phyloP scores from a whole-genome alignment of 1,140 invertebrate species.

The Gerris buenoi region DNA sequence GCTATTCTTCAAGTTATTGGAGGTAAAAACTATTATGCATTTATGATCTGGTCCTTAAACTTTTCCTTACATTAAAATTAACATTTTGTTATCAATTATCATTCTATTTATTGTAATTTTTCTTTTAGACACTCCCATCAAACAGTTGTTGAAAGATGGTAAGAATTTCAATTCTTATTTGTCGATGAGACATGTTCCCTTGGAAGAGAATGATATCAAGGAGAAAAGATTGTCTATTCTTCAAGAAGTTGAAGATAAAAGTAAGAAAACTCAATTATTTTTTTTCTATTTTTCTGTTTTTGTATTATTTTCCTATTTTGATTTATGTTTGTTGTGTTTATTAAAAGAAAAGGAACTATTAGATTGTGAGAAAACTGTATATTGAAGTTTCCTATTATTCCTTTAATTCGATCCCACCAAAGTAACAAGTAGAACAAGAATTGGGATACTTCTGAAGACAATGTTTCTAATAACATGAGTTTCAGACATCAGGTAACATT shows the following conservation, averaged over 20 bases:
- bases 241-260: conserved; percentile 22
- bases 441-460: too few relatives aligned
- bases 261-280: too few relatives aligned
- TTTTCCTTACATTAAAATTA: background rate
- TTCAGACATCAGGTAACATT: too few relatives aligned
- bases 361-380: too few relatives aligned
- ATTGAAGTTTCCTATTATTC: too few relatives aligned
- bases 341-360: too few relatives aligned
- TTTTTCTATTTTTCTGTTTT: too few relatives aligned
- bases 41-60: background rate
- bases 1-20: conserved; percentile 20
- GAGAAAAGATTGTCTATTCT: conserved; percentile 31
- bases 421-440: too few relatives aligned
- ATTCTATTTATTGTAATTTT: background rate
- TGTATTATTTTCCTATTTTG: too few relatives aligned
- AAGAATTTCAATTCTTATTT: conserved; percentile 42
- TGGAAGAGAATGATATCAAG: conserved; percentile 38
- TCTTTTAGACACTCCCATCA: conserved; percentile 35
- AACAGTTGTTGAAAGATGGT: conserved; percentile 35
- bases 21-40: background rate
- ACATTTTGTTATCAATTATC: background rate
- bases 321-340: too few relatives aligned
- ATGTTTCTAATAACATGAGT: too few relatives aligned
- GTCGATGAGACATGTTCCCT: conserved; percentile 39
- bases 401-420: too few relatives aligned